phyloP scores from a whole-genome alignment of 2,113 vertebrate species.

The Eclectus roratus region DNA sequence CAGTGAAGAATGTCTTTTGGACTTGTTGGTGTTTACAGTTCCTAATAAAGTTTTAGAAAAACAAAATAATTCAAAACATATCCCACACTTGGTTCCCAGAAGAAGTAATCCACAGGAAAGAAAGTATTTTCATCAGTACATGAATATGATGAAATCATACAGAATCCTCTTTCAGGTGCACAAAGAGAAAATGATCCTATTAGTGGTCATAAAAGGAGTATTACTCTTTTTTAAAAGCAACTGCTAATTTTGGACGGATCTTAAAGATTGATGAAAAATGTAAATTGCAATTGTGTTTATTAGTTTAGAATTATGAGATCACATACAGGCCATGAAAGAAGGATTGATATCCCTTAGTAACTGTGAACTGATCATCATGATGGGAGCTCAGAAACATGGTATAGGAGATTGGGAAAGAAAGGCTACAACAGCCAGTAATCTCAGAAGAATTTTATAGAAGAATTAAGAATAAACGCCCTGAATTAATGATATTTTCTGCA shows the following conservation, averaged over 20 bases:
- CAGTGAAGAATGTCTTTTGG: background rate
- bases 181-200: background rate
- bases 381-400: background rate
- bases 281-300: background rate
- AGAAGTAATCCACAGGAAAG: background rate
- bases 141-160: background rate
- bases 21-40: background rate
- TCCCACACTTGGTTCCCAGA: accelerated
- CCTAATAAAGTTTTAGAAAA: background rate
- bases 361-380: background rate
- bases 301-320: background rate
- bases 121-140: background rate
- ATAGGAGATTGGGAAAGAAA: background rate
- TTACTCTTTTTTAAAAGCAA: background rate
- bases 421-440: background rate
- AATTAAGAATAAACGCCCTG: background rate
- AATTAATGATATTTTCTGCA: background rate
- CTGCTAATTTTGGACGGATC: background rate
- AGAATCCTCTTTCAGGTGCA: background rate
- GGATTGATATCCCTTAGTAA: background rate
- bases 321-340: background rate
- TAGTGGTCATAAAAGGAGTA: background rate
- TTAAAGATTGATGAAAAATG: background rate
- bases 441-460: background rate
- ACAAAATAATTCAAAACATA: background rate